Evolutionary conservation across 2,113 vertebrate species (phyloP).

Genomic region (Empidonax alnorum): DNA sequence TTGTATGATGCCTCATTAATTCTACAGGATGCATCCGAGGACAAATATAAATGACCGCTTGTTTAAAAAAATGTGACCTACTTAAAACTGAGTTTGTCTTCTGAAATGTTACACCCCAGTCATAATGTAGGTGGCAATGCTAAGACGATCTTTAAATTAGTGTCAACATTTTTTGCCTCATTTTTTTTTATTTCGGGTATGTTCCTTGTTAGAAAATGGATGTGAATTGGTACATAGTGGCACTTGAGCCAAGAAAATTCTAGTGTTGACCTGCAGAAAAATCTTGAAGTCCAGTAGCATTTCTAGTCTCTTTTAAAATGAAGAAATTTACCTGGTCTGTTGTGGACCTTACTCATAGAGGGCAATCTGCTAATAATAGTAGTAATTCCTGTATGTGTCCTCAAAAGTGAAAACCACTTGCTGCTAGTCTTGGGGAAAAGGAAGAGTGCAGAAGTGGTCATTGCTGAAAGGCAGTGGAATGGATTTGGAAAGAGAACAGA

Average conservation of each 20-base stretch:
- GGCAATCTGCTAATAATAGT: background rate
- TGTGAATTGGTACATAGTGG: background rate
- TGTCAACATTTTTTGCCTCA: background rate
- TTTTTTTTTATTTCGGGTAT: background rate
- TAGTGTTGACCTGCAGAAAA: background rate
- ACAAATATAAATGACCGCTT: background rate
- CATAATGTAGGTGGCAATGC: background rate
- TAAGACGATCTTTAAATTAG: background rate
- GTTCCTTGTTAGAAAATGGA: background rate
- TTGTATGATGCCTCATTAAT: background rate
- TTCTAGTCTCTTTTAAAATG: background rate
- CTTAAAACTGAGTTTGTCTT: background rate
- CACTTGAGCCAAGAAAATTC: background rate
- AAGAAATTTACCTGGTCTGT: background rate
- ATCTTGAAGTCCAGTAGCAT: background rate
- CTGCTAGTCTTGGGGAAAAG: background rate
- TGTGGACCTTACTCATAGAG: background rate
- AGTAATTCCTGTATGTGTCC: background rate
- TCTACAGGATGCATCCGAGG: slow-evolving; percentile 2
- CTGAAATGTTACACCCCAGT: background rate
- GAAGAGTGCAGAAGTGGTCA: background rate
- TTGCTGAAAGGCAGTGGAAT: background rate
- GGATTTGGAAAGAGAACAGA: background rate
- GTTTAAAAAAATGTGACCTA: background rate
- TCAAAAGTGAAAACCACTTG: background rate